Base-by-base conservation (phyloP, 2,888 invertebrate genomes). In the Stegophylla sp. region DNA sequence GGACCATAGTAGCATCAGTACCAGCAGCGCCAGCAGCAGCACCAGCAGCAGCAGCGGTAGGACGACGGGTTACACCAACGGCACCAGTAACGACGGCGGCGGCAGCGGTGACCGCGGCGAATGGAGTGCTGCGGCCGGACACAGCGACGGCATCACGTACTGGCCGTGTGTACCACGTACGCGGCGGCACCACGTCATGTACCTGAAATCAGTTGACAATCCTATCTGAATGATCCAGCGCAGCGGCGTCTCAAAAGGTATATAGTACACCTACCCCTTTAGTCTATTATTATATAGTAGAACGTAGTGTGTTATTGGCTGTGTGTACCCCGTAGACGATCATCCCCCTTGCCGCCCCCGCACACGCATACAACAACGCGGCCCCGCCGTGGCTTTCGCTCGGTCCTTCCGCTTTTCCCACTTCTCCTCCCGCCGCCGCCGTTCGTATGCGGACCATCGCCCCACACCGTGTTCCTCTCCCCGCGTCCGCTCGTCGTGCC, bases 131-230 rank as follows among this genome's bases (percentile, higher is more conserved):
- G 51, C 45, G 69, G 56, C 34, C 61, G 79, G 69, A 71, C 69
- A 34, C n/a, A 69, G 59, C 69, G 61, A 61, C 77, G 61, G 61
- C 41, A 20, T 63, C 71, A 28, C 69, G 56, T 59, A 77, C 69
- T 23, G 59, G 34, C 79, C 79, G 79, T 79, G 79, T 71, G 67
- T 71, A 69, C 59, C 61, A 61, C 79, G 71, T 71, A 79, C 71
- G 79, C 79, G 61, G 69, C 79, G n/a, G n/a, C n/a, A n/a, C n/a
- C n/a, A 61, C 71, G 79, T 71, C 61, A 79, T 79, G 79, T 79
- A 79, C 79, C 79, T 79, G 79, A 79, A 71, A 79, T 79, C 79
- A 79, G 79, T 79, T 79, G 79, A 79, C 79, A 79, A 79, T 79
- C 79, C 79, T 23, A 79, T 79, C 26, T 79, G 79, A 79, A 79